Base-by-base conservation (phyloP, 2,797 vertebrate species). In the Bradypus variegatus region DNA sequence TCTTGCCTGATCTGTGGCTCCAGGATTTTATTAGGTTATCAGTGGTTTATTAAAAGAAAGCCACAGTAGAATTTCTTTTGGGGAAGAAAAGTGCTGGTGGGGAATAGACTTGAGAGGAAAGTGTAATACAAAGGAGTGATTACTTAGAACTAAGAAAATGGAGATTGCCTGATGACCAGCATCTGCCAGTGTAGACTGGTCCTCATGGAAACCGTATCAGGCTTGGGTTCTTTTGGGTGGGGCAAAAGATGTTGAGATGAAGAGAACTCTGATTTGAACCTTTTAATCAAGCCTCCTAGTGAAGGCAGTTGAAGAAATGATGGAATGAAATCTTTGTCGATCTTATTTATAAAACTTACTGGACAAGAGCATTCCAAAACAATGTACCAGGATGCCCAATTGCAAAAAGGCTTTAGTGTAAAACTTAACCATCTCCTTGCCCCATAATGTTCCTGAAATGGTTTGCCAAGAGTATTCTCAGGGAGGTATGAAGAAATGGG, bases 231-330 rank as follows among this genome's bases (percentile, higher is more conserved):
- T 91, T 33, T 65, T 70, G 90, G 45, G 15, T 81, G 23, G 48
- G 87, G 58, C 27, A 93, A 80, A 77, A 41, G 5, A 53, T 55
- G 70, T 50, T 29, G 72, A 94, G 64, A 92, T 89, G 72, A 89
- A 92, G 77, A 93, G 86, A 69, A 83, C 50, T 93, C 77, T 58
- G 33, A 58, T 72, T 53, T 60, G 70, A 80, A 81, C n/a, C 29
- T 36, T 14, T 2, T 84, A 72, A 55, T 81, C 15, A 41, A 38
- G 23, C 15, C 65, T 94, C 79, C 65, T 4, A 76, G 27, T 67
- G 64, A 92, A 89, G 41, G 31, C 41, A 45, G 90, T 62, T 45
- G 53, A 93, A 72, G 78, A 86, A 86, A 78, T 36, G n/a, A 29
- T 41, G 29, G 67, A 50, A 85, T 82, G 65, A 70, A 81, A 81